Base-by-base conservation (phyloP, 1,140 invertebrate genomes). In the Agraylea sexmaculata region DNA sequence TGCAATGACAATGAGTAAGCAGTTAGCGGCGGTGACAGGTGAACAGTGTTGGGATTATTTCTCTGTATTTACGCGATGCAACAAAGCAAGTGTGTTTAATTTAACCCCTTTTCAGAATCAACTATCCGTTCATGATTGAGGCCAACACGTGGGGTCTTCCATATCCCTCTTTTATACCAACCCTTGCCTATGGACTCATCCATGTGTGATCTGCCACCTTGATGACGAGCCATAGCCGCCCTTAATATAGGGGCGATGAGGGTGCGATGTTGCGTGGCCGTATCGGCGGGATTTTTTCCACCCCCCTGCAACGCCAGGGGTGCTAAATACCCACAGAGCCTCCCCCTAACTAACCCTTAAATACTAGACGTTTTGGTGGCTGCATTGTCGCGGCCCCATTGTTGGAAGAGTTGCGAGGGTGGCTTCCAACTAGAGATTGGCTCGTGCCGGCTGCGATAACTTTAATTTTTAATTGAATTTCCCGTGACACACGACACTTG, bases 111-210 rank as follows among this genome's bases (percentile, higher is more conserved):
- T 49, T 45, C 43, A 43, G 34, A 43, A 34, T 45, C 47, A 49
- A 49, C 47, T 49, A 49, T 49, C 47, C 47, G 47, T 49, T 45
- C 43, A 49, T 49, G 45, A 49, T 49, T 49, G 45, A 48, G 46
- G 42, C 39, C 46, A 48, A 48, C 46, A 48, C 42, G 17, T n/a
- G 40, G 20, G 17, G 22, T 12, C 28, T 7, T 22, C 38, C 38
- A 28, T 23, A 12, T 15, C n/a, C 27, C 32, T 37, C n/a, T 31
- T 40, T 40, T 29, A 42, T 20, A 27, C 33, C 19, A 11, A 13
- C 18, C 30, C 19, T 13, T 32, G 20, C 31, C 22, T 29, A 22
- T 18, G 12, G 15, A 42, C 37, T 42, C 42, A 44, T 42, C 46
- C 46, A 45, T 48, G 46, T 44, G 46, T 48, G 42, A 48, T 44